Evolutionary conservation across 2,797 vertebrate species (phyloP).

Genomic region (Tokudaia tokunoshimensis): DNA sequence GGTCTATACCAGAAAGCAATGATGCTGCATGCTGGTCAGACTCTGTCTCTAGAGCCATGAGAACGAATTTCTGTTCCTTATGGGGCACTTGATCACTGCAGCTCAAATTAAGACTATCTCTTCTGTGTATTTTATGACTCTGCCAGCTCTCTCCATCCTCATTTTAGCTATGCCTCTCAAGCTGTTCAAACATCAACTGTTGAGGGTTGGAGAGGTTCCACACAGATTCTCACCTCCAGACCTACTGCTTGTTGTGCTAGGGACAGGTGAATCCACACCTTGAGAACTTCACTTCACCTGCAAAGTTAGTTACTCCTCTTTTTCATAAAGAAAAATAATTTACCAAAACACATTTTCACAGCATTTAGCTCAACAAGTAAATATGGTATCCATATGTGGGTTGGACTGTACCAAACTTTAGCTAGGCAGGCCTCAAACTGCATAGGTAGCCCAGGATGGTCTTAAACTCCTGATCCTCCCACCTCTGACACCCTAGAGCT

Average conservation of each 20-base stretch:
- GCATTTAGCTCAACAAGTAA: too few relatives aligned
- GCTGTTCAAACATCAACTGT: background rate
- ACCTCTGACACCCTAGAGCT: background rate
- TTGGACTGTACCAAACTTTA: background rate
- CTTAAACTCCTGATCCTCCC: background rate
- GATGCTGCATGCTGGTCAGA: too few relatives aligned
- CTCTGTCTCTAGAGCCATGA: background rate
- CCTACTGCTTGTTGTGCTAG: background rate
- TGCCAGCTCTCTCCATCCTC: background rate
- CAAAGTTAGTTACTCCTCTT: background rate
- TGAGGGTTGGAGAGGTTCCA: background rate
- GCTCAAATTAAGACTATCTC: background rate
- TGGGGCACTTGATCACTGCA: background rate
- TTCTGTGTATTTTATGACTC: background rate
- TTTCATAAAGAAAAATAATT: too few relatives aligned
- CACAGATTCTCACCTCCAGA: background rate
- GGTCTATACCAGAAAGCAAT: background rate
- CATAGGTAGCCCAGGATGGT: background rate
- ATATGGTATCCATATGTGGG: too few relatives aligned
- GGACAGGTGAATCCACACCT: background rate
- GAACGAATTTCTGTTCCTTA: background rate
- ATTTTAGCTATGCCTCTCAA: background rate
- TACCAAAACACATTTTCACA: too few relatives aligned
- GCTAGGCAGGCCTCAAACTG: background rate
- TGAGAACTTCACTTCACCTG: background rate